phyloP scores from a whole-genome alignment of 2,888 invertebrate genomes.

The Melikaiella ostensackeni region DNA sequence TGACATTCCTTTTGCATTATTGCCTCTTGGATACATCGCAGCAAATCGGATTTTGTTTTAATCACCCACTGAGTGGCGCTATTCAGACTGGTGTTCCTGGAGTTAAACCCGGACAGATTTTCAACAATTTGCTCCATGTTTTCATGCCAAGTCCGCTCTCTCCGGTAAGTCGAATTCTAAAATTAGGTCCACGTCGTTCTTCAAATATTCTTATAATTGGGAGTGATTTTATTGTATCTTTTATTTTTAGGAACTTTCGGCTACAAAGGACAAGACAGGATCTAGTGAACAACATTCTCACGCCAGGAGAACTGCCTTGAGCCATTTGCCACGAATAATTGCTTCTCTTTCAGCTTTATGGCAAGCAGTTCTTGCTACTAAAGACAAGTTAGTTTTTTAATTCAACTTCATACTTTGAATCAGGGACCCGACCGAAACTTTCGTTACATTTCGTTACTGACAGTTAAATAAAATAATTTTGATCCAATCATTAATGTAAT shows the following conservation, averaged over 20 bases:
- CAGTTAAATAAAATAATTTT: too few species aligned
- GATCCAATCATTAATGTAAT: too few species aligned
- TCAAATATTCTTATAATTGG: neutral
- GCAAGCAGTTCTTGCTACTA: constrained; percentile 82
- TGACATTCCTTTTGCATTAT: constrained; percentile 89
- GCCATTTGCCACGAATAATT: constrained; percentile 89
- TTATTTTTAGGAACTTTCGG: constrained; percentile 65
- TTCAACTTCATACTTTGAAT: too few species aligned
- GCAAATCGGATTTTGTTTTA: constrained; percentile 80
- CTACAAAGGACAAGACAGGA: constrained; percentile 71
- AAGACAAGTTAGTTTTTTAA: constrained; percentile 77
- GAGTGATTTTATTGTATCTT: neutral
- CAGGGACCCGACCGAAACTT: too few species aligned
- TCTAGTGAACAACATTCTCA: constrained; percentile 77
- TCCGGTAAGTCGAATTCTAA: constrained; percentile 59
- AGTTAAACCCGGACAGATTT: constrained; percentile 77
- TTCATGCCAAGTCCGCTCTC: constrained; percentile 84
- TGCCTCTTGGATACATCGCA: constrained; percentile 85
- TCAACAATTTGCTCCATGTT: constrained; percentile 89
- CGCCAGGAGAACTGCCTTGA: constrained; percentile 86
- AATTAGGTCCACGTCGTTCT: too few species aligned
- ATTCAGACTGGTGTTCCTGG: neutral
- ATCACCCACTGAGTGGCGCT: constrained; percentile 79
- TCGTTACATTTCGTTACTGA: too few species aligned
- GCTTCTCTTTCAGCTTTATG: constrained; percentile 88